phyloP scores from a whole-genome alignment of 2,113 vertebrate genomes.

The human (Homo sapiens) region DNA sequence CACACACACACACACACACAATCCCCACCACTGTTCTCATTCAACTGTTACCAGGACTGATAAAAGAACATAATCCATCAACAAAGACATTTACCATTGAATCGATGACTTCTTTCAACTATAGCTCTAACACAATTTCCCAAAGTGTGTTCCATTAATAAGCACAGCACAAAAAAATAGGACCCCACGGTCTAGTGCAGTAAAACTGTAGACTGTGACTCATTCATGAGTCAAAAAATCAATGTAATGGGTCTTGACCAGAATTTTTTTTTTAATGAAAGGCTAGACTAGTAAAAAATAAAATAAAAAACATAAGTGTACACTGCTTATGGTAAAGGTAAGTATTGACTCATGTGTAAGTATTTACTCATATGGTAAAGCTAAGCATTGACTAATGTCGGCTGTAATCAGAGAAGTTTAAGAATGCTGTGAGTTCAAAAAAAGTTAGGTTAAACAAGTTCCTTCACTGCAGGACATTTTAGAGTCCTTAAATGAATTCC shows the following conservation, averaged over 20 bases:
- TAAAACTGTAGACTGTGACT: neutral
- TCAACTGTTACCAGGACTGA: neutral
- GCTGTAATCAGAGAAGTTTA: slow-evolving; percentile 1
- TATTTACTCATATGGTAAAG: too few species aligned
- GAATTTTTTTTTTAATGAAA: neutral
- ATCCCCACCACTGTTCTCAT: neutral
- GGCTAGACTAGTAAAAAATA: neutral
- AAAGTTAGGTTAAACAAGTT: neutral
- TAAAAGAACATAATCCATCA: neutral
- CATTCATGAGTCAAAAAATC: neutral
- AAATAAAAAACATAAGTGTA: neutral
- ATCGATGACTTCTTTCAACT: neutral
- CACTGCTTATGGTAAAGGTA: neutral
- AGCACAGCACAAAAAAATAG: neutral
- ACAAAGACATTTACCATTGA: slow-evolving; percentile 21
- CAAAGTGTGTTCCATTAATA: neutral
- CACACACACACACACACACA: too few species aligned
- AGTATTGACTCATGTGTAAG: neutral
- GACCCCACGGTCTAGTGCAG: neutral
- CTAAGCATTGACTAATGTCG: neutral
- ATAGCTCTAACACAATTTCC: neutral
- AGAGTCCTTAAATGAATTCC: neutral
- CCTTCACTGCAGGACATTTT: neutral
- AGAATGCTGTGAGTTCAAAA: neutral
- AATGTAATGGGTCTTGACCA: neutral